phyloP scores from a whole-genome alignment of 2,797 vertebrate genomes.

The Pangasius djambal region DNA sequence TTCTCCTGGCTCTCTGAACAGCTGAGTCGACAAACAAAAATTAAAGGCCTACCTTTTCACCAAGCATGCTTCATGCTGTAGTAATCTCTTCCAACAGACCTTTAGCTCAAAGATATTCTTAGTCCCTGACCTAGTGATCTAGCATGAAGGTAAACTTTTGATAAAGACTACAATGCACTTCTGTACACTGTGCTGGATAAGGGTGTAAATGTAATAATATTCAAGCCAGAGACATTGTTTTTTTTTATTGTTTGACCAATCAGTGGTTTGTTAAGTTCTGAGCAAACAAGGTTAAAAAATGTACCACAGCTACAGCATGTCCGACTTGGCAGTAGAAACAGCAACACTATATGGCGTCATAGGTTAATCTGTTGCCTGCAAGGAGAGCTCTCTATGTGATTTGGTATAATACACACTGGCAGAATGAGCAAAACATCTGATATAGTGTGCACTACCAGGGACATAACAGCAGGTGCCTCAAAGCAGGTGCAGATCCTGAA shows the following conservation, averaged over 20 bases:
- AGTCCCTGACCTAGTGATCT: background rate
- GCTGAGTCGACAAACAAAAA: background rate
- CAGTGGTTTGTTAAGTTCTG: background rate
- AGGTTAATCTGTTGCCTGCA: background rate
- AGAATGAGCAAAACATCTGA: background rate
- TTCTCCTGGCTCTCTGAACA: background rate
- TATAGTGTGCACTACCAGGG: background rate
- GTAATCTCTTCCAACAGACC: background rate
- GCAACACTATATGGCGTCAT: background rate
- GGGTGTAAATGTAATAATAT: background rate
- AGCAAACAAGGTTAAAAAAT: background rate
- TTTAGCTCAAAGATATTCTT: background rate
- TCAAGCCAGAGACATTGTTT: background rate
- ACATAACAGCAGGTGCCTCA: conserved; percentile 22
- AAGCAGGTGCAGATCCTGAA: conserved; percentile 36
- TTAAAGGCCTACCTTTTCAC: background rate
- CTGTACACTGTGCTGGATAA: background rate
- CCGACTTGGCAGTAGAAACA: background rate
- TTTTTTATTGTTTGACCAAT: background rate
- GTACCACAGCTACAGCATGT: background rate
- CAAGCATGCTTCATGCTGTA: background rate
- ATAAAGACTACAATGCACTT: background rate
- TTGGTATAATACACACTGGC: background rate
- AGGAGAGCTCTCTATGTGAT: background rate
- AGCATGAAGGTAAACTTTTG: background rate